A percentile compares a stretch with the other conserved stretches of the same genome.
Evolutionary conservation across 2,888 invertebrate genomes (phyloP).

Genomic region (Osmoderma eremita): DNA sequence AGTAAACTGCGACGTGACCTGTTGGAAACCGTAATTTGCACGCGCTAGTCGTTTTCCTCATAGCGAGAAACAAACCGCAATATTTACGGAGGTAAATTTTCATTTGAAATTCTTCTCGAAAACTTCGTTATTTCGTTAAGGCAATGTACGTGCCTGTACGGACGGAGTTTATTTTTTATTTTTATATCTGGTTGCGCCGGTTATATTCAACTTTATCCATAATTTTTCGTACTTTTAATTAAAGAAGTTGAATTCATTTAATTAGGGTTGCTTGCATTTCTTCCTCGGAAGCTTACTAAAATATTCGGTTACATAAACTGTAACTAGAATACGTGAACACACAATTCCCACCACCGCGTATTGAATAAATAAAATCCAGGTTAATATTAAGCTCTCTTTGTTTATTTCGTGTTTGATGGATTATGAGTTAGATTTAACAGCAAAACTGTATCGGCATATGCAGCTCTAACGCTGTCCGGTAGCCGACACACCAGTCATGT

Average conservation of each 20-base stretch:
- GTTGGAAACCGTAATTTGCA: slow-evolving; percentile 32
- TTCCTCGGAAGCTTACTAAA: background rate
- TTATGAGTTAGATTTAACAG: too few species aligned
- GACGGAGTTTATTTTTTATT: slow-evolving; percentile 6
- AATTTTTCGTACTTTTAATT: slow-evolving; percentile 26
- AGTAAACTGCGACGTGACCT: slow-evolving; percentile 21
- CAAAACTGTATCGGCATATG: too few species aligned
- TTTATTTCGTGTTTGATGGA: too few species aligned
- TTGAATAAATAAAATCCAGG: too few species aligned
- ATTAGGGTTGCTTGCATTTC: slow-evolving; percentile 14
- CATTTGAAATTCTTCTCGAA: slow-evolving; percentile 7
- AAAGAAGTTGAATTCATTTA: slow-evolving; percentile 24
- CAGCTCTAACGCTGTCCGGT: too few species aligned
- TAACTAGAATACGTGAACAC: too few species aligned
- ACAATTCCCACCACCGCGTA: too few species aligned
- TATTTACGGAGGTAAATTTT: slow-evolving; percentile 12
- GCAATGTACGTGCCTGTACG: background rate
- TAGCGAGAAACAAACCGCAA: background rate
- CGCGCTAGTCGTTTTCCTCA: background rate
- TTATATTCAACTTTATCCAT: slow-evolving; percentile 17
- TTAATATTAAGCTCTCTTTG: too few species aligned
- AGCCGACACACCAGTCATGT: too few species aligned
- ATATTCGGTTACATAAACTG: too few species aligned
- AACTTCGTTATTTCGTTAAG: slow-evolving; percentile 17
- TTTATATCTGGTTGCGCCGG: slow-evolving; percentile 16